phyloP scores from a whole-genome alignment of 2,888 invertebrate genomes.

The Andrena fulva region DNA sequence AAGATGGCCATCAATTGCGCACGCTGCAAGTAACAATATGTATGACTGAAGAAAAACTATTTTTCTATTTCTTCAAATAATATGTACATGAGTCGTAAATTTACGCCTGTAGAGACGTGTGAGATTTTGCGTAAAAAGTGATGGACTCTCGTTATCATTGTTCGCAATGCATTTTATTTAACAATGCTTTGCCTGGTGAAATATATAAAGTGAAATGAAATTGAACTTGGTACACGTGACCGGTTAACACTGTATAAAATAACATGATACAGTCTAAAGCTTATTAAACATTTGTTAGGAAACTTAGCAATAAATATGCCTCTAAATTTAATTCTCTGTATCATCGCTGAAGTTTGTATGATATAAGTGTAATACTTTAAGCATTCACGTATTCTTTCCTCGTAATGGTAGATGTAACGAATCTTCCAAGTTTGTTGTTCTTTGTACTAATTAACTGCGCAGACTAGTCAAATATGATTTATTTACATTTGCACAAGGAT shows the following conservation, averaged over 20 bases:
- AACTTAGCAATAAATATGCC: conserved; percentile 36
- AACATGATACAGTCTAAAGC: conserved; percentile 43
- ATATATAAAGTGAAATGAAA: conserved; percentile 30
- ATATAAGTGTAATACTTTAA: conserved; percentile 19
- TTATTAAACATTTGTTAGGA: conserved; percentile 55
- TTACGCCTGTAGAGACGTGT: conserved; percentile 36
- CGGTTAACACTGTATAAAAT: conserved; percentile 39
- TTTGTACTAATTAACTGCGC: conserved; percentile 41
- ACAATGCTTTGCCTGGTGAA: conserved; percentile 13
- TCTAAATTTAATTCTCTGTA: conserved; percentile 32
- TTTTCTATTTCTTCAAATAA: conserved; percentile 67
- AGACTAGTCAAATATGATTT: conserved; percentile 60
- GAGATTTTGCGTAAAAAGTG: conserved; percentile 23
- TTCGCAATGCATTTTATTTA: conserved; percentile 19
- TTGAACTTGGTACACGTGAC: conserved; percentile 19
- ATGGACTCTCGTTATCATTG: conserved; percentile 20
- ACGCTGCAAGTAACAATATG: conserved; percentile 46
- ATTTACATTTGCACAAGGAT: conserved; percentile 49
- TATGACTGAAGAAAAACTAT: conserved; percentile 65
- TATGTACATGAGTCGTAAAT: conserved; percentile 58
- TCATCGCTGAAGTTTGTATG: conserved; percentile 9
- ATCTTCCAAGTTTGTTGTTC: conserved; percentile 29
- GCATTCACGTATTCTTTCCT: conserved; percentile 10
- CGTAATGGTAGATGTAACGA: conserved; percentile 9
- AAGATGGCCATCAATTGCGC: conserved; percentile 19